Base-by-base conservation (phyloP, 2,797 vertebrate species). In the Pipistrellus kuhlii region DNA sequence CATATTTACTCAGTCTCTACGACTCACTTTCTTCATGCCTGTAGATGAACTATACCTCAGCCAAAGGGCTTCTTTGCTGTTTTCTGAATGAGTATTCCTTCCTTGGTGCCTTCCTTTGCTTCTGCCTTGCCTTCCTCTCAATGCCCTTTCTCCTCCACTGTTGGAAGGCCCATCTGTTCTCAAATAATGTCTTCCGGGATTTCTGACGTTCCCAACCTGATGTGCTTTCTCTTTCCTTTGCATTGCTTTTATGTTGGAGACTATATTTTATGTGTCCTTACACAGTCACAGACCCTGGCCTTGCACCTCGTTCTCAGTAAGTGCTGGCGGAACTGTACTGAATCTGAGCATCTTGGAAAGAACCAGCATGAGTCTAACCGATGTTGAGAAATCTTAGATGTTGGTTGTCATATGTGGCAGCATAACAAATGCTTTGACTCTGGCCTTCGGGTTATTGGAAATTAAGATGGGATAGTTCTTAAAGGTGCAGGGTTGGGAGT, bases 1-100 rank as follows among this genome's bases (percentile, higher is more conserved):
- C 46, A 5, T 72, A 75, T 95, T 88, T 76, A 32, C 71, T 85
- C n/a, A 62, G 69, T 57, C 25, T 82, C 82, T 76, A 25, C 51
- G 83, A 95, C 62, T 90, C 85, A 59, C 32, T 83, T 81, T 84
- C 53, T 90, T 94, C 66, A 62, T 3, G 55, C 87, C 48, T 68
- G 10, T 78, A 55, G 69, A 62, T 51, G 57, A 82, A 90, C 30
- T 6, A 5, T 2, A 84, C 21, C 11, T 55, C 23, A 32, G 17
- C 38, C 48, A 12, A 51, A 77, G 77, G 35, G 21, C 57, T 38
- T 35, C 14, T 91, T 75, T 86, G 53, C 80, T 81, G 6, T 80
- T 69, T 91, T 85, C 55, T 13, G 30, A 32, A 11, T 77, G 57
- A 41, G 8, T 23, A 18, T 66, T 64, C 53, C 76, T 90, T 75